Base-by-base conservation (phyloP, 2,797 vertebrate genomes). In the Lutra lutra region DNA sequence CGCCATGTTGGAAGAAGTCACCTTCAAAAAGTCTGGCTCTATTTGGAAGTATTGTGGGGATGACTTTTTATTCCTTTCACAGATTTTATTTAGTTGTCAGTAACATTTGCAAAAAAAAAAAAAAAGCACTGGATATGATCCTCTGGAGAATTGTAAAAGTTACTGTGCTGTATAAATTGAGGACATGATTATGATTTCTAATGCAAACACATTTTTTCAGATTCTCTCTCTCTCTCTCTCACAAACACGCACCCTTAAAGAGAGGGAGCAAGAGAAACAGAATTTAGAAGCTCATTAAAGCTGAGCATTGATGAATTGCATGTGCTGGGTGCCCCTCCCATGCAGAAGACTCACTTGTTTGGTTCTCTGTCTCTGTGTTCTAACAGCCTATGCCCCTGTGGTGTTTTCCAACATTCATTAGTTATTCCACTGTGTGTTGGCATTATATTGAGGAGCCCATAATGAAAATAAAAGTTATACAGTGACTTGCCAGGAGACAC, bases 61-160 rank as follows among this genome's bases (percentile, higher is more conserved):
- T 79, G n/a, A 82, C 13, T 79, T 86, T 94, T 92, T 91, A 62
- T 86, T 96, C 66, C 25, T 80, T 91, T 84, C 48, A 96, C 25
- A 79, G 35, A 86, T 86, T 95, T 97, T 88, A 86, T 92, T 96
- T 87, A 98, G 51, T 93, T 91, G 21, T 91, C 82, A 93, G 18
- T 83, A 91, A 91, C 51, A 96, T 84, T 95, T 94, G 75, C 46
- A 20, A 68, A 66, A n/a, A 66, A 32, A 32, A 64, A 66, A n/a
- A n/a, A 66, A 17, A 70, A 91, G 94, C n/a, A 89, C 43, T 91
- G 66, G 1, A 72, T 72, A 68, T 60, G 46, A 82, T 75, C 46
- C 56, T 88, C 38, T 91, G 2, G 21, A 91, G 70, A 89, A 89
- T 51, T 94, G 21, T 89, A 60, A 51, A 97, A 87, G 48, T 90